phyloP scores from a whole-genome alignment of 1,140 invertebrate genomes.

The Rhyzopertha dominica region DNA sequence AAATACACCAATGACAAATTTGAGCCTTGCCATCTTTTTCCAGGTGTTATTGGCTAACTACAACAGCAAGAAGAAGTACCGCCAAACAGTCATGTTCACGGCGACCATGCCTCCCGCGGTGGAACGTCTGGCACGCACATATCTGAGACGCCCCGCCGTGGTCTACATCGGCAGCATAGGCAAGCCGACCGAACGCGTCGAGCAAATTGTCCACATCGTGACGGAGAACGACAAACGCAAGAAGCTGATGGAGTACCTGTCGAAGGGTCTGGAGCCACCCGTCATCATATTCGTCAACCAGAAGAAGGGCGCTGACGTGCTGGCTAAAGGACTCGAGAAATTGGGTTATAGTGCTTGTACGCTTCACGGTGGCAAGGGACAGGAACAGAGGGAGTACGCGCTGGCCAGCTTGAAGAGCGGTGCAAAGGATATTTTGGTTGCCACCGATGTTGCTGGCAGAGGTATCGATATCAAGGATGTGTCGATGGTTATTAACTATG shows the following conservation, averaged over 20 bases:
- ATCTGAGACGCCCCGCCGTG: conserved; percentile 90
- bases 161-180: conserved; percentile 99
- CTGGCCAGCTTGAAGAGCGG: conserved; percentile 92
- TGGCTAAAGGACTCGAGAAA: conserved; percentile 96
- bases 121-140: conserved; percentile 91
- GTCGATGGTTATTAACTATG: conserved; percentile 97
- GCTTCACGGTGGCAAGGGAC: conserved; percentile 98
- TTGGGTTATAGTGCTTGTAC: conserved; percentile 95
- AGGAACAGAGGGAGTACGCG: conserved; percentile 98
- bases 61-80: conserved; percentile 94
- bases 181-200: conserved; percentile 95
- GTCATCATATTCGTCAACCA: conserved; percentile 99
- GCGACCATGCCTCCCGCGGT: conserved; percentile 99
- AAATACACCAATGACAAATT: no score
- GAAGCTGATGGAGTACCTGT: conserved; percentile 82
- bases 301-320: conserved; percentile 98
- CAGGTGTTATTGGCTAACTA: conserved; percentile 81
- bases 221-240: conserved; percentile 90
- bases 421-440: conserved; percentile 97
- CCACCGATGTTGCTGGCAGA: conserved; percentile 98
- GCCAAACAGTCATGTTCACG: conserved; percentile 99
- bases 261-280: conserved; percentile 86
- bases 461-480: conserved; percentile 99
- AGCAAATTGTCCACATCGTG: conserved; percentile 97
- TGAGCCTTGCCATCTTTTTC: no score